Evolutionary conservation across 2,113 vertebrate species (phyloP), one percentile per base, ranked within the genome.

Genomic region (Albula goreensis): DNA sequence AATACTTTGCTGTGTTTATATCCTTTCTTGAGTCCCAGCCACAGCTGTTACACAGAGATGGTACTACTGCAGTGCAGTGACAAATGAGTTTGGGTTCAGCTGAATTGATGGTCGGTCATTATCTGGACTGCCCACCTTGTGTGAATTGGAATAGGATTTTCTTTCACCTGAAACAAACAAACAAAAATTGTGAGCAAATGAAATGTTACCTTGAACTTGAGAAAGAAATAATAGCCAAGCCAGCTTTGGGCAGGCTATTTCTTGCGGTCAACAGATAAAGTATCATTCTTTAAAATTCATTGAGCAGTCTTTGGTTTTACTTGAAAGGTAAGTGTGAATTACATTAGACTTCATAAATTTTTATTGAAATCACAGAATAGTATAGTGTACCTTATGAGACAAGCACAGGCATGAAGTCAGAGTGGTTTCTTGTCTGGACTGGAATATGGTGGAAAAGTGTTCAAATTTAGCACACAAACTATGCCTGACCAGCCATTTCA

Each of bases 91-190:
- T 31, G 70, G 70, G n/a, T 74, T 74, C 70, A 9, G 70, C 6
- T 74, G n/a, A 74, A 74, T 31, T 74, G 70, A 74, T 74, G n/a
- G n/a, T n/a, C n/a, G 70, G 70, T 31, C n/a, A 74, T 74, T 74
- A 74, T 74, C 70, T 74, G 70, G 31, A 74, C 70, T 74, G 70
- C 70, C 22, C 25, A 74, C 70, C 22, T 74, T 74, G 70, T 74
- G n/a, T 74, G 70, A 74, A 74, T 74, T 10, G 70, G 22, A 74
- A 74, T 66, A 74, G n/a, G n/a, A 10, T 25, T 25, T 74, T 5
- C 5, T n/a, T 74, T 10, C 70, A 25, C 10, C 2, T 74, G 70
- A 74, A 74, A 74, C 60, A 19, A 5, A 10, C 22, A 74, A 31
- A 70, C 22, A n/a, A 22, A 70, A 70, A 70, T 2, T 17, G 19